Evolutionary conservation across 2,113 vertebrate genomes (phyloP), one percentile per base, ranked within the genome.

Genomic region (Scolopax mira): DNA sequence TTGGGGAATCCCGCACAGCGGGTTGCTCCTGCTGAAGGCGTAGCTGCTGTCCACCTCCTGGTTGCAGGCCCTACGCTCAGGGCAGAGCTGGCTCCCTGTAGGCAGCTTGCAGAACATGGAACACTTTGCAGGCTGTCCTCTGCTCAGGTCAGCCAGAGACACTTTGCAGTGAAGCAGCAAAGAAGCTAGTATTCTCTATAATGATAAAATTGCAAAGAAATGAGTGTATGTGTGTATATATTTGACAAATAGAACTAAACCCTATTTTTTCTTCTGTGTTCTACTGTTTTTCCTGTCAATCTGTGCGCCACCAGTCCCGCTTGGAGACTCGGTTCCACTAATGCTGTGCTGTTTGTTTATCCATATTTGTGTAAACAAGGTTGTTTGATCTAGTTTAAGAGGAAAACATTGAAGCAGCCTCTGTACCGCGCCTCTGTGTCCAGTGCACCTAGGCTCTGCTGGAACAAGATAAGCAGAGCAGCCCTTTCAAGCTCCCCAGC

Each of bases 371-470:
- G 39, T 42, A 7, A 80, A 71, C 0, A 7, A 71, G 30, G 66
- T 33, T 30, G 48, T 65, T 89, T 89, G 85, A 72, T 85, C 33
- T 83, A 9, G 12, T 9, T 88, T 66, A 83, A 84, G 79, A 61
- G 61, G 71, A 67, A 58, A 79, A 11, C 48, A 18, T 3, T 27
- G 80, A 17, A 62, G 79, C 15, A 41, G 72, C 69, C 72, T 74
- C 55, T 55, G 64, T 8, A 7, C 51, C 4, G 4, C 5, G 10
- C 33, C 14, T 62, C 39, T 23, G 71, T 88, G 93, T 30, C 88
- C 88, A 57, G 90, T 23, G 35, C 85, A 88, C 94, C 90, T 89
- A 35, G 72, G 60, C 69, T 89, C 93, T 96, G 96, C 85, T 87
- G 85, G 21, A 84, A 7, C n/a, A 22, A 92, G 96, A 90, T 96